Evolutionary conservation across 2,888 invertebrate genomes (phyloP).

Genomic region (Antheraea assamensis): DNA sequence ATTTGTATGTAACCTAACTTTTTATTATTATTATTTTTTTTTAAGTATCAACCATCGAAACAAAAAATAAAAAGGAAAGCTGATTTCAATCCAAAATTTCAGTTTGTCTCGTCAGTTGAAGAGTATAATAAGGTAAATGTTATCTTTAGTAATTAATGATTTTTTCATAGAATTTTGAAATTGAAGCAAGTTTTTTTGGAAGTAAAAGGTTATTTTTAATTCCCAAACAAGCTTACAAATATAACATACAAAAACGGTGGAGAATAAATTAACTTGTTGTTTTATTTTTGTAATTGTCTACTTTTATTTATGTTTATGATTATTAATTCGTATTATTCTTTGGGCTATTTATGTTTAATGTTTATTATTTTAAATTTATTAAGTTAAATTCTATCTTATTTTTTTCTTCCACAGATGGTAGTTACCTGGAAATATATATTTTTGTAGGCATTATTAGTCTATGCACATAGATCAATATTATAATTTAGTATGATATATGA

Average conservation of each 20-base stretch:
- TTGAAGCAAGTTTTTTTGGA: neutral
- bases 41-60: slow-evolving; percentile 92
- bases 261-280: too few relatives aligned
- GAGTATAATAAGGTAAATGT: slow-evolving; percentile 86
- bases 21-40: slow-evolving; percentile 35
- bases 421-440: too few relatives aligned
- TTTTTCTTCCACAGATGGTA: too few relatives aligned
- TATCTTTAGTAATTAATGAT: neutral
- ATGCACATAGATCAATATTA: neutral
- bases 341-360: too few relatives aligned
- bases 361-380: too few relatives aligned
- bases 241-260: too few relatives aligned
- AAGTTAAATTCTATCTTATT: too few relatives aligned
- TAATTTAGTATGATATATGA: neutral
- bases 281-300: too few relatives aligned
- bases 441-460: neutral
- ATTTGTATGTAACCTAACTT: neutral
- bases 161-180: neutral
- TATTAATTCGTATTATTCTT: too few relatives aligned
- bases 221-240: neutral
- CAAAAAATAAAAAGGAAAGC: slow-evolving; percentile 86
- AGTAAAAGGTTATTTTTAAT: neutral
- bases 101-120: slow-evolving; percentile 88
- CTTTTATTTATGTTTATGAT: too few relatives aligned
- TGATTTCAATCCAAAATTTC: slow-evolving; percentile 91